Evolutionary conservation across 2,797 vertebrate species (phyloP), one percentile per base, ranked within the genome.

Genomic region (Kryptopterus vitreolus): DNA sequence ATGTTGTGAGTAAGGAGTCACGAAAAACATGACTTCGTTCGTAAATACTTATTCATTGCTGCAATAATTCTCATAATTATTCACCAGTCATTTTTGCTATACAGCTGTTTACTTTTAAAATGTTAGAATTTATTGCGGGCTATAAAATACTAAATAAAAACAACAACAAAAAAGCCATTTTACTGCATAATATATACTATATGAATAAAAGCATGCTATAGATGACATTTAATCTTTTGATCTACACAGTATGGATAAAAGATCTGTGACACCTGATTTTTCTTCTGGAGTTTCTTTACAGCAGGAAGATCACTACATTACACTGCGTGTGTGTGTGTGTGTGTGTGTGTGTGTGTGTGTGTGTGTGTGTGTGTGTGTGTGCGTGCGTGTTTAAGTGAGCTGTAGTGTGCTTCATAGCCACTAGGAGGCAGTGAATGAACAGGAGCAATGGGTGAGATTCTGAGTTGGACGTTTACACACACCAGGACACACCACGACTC

Each of bases 341-440:
- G 31, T 35, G 9, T 71, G 6, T 46, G n/a, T 13, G 24, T 26
- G 24, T 26, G 24, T 59, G 57, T 59, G 1, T 26, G 24, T 26
- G 3, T 35, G 31, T 35, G 9, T 71, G 6, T 46, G n/a, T 3
- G 24, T 26, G 24, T 26, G 24, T 59, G 57, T 58, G 1, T 15
- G 24, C 13, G 12, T 35, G 31, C n/a, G 10, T 55, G 6, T 46
- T 4, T 31, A 22, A 26, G 2, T 43, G 50, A 43, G 31, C 15
- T 78, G 77, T 65, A 69, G 16, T 58, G 24, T 22, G 35, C n/a
- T 26, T 48, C 35, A 59, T 3, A 13, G n/a, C 66, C 69, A 22
- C 15, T 73, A 68, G 55, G 33, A 75, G 70, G 72, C 77, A 77
- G 65, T 62, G 74, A 72, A 76, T 43, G 61, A 73, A 76, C 38